Percentiles rank a stretch among this genome's conserved stretches.
phyloP scores from a whole-genome alignment of 2,888 invertebrate genomes.

The Ochlodes sylvanus region DNA sequence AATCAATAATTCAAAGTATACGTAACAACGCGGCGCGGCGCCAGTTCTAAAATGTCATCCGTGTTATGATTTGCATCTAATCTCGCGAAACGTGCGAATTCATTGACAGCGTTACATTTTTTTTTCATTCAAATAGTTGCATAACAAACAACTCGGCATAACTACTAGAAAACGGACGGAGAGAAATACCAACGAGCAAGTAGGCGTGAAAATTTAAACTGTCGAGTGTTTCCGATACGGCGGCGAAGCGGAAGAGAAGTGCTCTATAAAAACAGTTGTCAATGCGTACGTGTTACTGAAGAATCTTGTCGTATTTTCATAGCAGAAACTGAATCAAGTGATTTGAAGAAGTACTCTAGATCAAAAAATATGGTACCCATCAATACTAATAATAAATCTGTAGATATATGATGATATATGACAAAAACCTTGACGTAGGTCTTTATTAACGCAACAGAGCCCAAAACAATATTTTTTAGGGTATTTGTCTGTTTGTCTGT shows the following conservation, averaged over 20 bases:
- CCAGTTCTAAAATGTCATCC: conserved; percentile 31
- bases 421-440: too few relatives aligned
- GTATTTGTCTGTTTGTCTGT: too few relatives aligned
- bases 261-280: conserved; percentile 35
- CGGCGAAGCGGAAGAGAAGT: conserved; percentile 40
- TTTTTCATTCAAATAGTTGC: conserved; percentile 47
- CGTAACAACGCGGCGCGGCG: neutral
- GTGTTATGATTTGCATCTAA: conserved; percentile 11
- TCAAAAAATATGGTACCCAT: too few relatives aligned
- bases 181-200: conserved; percentile 62
- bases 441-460: too few relatives aligned
- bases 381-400: too few relatives aligned
- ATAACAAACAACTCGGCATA: conserved; percentile 59
- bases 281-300: conserved; percentile 26
- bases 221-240: conserved; percentile 53
- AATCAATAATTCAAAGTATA: conserved; percentile 18
- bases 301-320: conserved; percentile 13
- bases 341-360: neutral
- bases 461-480: too few relatives aligned
- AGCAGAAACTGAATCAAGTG: neutral
- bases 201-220: conserved; percentile 67
- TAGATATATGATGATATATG: too few relatives aligned
- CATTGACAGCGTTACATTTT: conserved; percentile 15
- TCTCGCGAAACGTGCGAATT: conserved; percentile 8
- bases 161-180: conserved; percentile 63